phyloP scores from a whole-genome alignment of 2,888 invertebrate genomes.

The Nymphalis c-album region DNA sequence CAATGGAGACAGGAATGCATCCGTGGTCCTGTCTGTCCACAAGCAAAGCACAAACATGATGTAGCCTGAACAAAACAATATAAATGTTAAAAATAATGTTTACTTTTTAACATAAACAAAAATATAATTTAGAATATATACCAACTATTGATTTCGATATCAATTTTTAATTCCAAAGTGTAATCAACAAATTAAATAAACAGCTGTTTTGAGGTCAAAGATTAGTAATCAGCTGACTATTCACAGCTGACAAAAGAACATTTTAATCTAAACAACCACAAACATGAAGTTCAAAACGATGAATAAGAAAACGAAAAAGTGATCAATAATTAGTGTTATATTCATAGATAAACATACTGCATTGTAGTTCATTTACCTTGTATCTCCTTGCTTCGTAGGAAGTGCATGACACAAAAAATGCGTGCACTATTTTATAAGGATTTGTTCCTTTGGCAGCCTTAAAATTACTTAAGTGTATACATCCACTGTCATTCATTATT shows the following conservation, averaged over 20 bases:
- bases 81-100: neutral
- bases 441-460: conserved; percentile 88
- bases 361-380: conserved; percentile 83
- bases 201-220: conserved; percentile 74
- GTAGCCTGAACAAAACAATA: conserved; percentile 82
- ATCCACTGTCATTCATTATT: conserved; percentile 86
- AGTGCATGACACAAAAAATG: conserved; percentile 92
- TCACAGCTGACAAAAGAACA: conserved; percentile 40
- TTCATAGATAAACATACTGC: conserved; percentile 15
- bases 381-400: conserved; percentile 89
- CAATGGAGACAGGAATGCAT: conserved; percentile 94
- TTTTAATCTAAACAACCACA: conserved; percentile 6
- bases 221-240: conserved; percentile 74
- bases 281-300: neutral
- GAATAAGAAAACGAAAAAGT: neutral
- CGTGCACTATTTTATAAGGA: conserved; percentile 90
- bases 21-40: conserved; percentile 89
- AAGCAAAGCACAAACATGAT: conserved; percentile 90
- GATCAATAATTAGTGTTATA: conserved; percentile 14
- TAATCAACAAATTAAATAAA: conserved; percentile 39
- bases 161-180: neutral
- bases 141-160: neutral
- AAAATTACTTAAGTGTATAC: conserved; percentile 89
- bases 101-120: conserved; percentile 59
- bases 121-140: conserved; percentile 13